Conservation (phyloP, 64 coral and sea anemone genomes). For the Acropora yongei region DNA sequence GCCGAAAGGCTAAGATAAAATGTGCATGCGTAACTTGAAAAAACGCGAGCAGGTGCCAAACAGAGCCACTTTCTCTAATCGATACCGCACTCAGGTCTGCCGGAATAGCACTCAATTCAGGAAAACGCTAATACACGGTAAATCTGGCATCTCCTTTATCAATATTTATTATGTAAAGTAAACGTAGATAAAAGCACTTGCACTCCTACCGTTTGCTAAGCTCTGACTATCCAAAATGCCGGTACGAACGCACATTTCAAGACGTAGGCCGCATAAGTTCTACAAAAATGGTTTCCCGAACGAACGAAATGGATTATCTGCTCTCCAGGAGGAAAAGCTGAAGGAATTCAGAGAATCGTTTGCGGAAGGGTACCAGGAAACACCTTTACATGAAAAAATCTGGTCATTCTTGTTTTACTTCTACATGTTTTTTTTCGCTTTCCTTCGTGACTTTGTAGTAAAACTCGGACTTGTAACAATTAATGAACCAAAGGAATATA, state of each 20-base stretch:
- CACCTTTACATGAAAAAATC: conserved; percentile 84
- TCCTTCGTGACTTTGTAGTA: conserved; percentile 91
- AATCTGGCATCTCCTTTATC: no score
- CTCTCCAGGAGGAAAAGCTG: conserved; percentile 15
- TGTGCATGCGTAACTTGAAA: no score
- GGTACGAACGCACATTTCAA: neutral
- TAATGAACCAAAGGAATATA: conserved; percentile 76
- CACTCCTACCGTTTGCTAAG: no score
- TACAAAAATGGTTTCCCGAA: conserved; percentile 25
- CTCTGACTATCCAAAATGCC: neutral
- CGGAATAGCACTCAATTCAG: no score
- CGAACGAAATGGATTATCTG: conserved; percentile 18
- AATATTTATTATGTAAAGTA: no score
- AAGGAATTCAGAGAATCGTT: conserved; percentile 35
- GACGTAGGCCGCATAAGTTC: neutral
- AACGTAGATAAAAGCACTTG: no score
- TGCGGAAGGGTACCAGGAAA: conserved; percentile 89
- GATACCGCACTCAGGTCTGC: no score
- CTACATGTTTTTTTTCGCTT: conserved; percentile 85
- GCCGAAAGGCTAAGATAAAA: no score
- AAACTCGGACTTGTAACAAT: conserved; percentile 89
- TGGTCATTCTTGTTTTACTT: conserved; percentile 88
- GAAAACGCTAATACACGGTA: no score
- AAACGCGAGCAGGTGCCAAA: no score
- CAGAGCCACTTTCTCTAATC: no score